Base-by-base conservation (phyloP, 2,888 invertebrate species). In the Ichneumoninae sp. region DNA sequence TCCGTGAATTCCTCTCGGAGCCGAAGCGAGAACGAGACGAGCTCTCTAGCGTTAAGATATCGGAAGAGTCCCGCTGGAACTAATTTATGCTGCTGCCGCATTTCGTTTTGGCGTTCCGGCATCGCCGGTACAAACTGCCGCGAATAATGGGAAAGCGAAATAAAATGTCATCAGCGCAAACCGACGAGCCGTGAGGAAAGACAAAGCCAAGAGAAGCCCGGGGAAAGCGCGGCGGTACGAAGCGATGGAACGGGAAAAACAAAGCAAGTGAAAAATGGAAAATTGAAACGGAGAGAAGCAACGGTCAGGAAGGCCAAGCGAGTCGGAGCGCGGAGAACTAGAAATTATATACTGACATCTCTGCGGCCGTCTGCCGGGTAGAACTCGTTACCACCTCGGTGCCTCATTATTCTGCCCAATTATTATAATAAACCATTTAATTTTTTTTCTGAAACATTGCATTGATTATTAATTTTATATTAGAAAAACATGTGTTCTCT, bases 21-120 rank as follows among this genome's bases (percentile, higher is more conserved):
- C 78, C 78, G 60, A 73, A 74, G 44, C n/a, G 50, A 60, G 33
- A 57, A 57, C 3, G 57, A 57, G 66, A 63, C 44, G 69, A 47
- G 79, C 36, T 44, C 36, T 44, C 57, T 22, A 47, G 83, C 74
- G 83, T 79, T 79, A 79, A 79, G 74, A 79, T 79, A 79, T 83
- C 83, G 74, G 36, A 16, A 57, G 69, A 63, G 74, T 79, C 16
- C 40, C 54, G 26, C 16, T 44, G 63, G 69, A 75, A 74, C 74
- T 79, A 83, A 83, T 83, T 83, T 79, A 83, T 75, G 63, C 63
- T 50, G n/a, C 73, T 44, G 22, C 16, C 68, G 57, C n/a, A 13
- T 19, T 13, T 19, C 16, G n/a, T 19, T 54, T 5, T 30, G 50
- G 19, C n/a, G 22, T 57, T 8, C 57, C 57, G 44, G 44, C 44